Evolutionary conservation across 2,888 invertebrate genomes (phyloP), one percentile per base, ranked within the genome.

Genomic region (Idaea biselata): DNA sequence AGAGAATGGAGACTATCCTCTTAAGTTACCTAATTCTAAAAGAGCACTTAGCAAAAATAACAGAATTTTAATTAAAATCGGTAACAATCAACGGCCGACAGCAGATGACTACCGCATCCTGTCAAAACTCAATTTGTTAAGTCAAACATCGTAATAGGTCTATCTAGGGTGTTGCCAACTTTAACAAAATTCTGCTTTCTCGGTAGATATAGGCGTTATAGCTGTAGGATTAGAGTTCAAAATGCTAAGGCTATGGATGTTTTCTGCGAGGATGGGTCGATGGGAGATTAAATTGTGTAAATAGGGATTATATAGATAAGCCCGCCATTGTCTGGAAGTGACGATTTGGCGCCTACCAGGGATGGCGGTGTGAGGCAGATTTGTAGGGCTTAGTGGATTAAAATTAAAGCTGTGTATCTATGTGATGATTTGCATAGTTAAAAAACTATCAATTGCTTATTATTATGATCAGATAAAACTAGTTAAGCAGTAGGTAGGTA

Each of bases 101-200:
- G 79, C 80, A 81, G 85, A 86, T 80, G 82, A 82, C 79, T 83
- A 83, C 87, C 83, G 83, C 87, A 86, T 88, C 80, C 84, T 88
- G 91, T 91, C 91, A 90, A 89, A 91, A 91, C 88, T 87, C 88
- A 91, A 92, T 91, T 91, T 91, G 90, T 89, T 87, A 88, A 88
- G 79, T 85, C 88, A 91, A 91, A 89, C 86, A 89, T 80, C 80
- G 80, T 84, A 86, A 87, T 88, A 81, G 84, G 79, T 76, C 76
- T 70, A 66, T 71, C 67, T 71, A 78, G 87, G 88, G 84, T 79
- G 82, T 77, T 73, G 75, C 75, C 75, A 69, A 68, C 73, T 73
- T 73, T 63, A 68, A 69, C 74, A 71, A 63, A 74, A 68, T 67
- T 68, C 64, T 65, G 67, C 61, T 62, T 72, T 72, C 67, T 72